These are phyloP conservation scores for Lagodon rhomboides DNA, from an alignment of 2,797 vertebrate genomes.

Conservation along the genomic window DNA sequence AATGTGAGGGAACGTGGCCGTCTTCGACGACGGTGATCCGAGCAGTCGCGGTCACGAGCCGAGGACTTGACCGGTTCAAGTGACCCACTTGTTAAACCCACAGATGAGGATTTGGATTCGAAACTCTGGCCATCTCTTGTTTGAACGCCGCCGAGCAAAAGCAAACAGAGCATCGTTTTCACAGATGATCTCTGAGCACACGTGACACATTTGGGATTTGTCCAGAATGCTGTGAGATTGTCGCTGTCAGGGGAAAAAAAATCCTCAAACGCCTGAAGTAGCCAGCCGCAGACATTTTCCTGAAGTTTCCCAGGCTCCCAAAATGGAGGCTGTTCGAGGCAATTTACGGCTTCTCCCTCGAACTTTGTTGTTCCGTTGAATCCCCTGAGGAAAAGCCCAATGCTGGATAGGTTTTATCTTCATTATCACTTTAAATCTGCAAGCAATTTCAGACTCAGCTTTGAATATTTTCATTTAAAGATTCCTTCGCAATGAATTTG, in stretches of 20 bases:
- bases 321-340: slow-evolving; percentile 25
- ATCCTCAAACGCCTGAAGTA: slow-evolving; percentile 38
- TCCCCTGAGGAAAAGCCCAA: background rate
- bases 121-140: background rate
- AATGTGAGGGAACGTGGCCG: slow-evolving; percentile 5
- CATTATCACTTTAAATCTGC: background rate
- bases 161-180: background rate
- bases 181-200: slow-evolving; percentile 1
- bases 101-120: slow-evolving; percentile 3
- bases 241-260: slow-evolving; percentile 36
- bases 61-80: background rate
- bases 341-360: slow-evolving; percentile 18
- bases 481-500: slow-evolving; percentile 15
- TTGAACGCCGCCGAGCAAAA: slow-evolving; percentile 6
- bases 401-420: too few species aligned
- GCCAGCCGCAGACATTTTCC: slow-evolving; percentile 31
- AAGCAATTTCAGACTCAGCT: slow-evolving; percentile 34
- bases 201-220: slow-evolving; percentile 11
- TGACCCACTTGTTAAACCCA: background rate
- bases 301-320: slow-evolving; percentile 35
- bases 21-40: background rate
- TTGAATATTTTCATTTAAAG: slow-evolving; percentile 9
- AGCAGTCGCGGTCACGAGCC: background rate
- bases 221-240: slow-evolving; percentile 36
- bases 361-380: slow-evolving; percentile 19